Evolutionary conservation across 1,140 invertebrate genomes (phyloP), one percentile per base, ranked within the genome.

Genomic region (Drosophila triauraria): DNA sequence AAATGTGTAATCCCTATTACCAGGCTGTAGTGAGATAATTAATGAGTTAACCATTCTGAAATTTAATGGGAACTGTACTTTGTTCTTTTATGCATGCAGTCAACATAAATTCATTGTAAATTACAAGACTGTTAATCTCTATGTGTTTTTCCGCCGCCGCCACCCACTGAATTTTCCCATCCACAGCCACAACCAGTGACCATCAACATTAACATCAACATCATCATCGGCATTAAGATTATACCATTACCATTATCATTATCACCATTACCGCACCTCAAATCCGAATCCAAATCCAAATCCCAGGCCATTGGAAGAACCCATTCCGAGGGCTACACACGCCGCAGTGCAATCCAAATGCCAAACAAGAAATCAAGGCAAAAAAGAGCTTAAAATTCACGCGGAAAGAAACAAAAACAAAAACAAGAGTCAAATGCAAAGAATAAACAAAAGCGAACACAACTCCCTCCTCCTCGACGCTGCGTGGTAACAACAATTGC

Each of bases 401-500:
- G 43, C 51, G 67, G 38, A 59, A 20, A 20, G 1, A 20, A 20
- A 20, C 20, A 20, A 69, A 75, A 27, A 32, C 50, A 75, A 70
- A 75, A 35, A 32, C 62, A 61, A 64, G 57, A 65, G 62, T 77
- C 61, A 75, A 82, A 82, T 69, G 54, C 70, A 60, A 54, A 62
- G 58, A 82, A 61, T 56, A 82, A 74, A 72, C 69, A 72, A 79
- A 83, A 64, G 58, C 69, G 48, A 62, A 25, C 62, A 25, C 50
- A 54, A 25, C 51, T 7, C 23, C 42, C 17, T 8, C 25, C 32
- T 40, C 60, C 35, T 20, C 43, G 42, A 42, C 74, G 40, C 67
- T 81, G 50, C 65, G 54, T 61, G 57, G 59, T 48, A 69, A 51
- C 30, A 80, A 80, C 78, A 63, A 78, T 81, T 82, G 51, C 72